These are phyloP conservation scores for Lepus europaeus DNA, from an alignment of 2,113 vertebrate genomes.

Conservation along the genomic window DNA sequence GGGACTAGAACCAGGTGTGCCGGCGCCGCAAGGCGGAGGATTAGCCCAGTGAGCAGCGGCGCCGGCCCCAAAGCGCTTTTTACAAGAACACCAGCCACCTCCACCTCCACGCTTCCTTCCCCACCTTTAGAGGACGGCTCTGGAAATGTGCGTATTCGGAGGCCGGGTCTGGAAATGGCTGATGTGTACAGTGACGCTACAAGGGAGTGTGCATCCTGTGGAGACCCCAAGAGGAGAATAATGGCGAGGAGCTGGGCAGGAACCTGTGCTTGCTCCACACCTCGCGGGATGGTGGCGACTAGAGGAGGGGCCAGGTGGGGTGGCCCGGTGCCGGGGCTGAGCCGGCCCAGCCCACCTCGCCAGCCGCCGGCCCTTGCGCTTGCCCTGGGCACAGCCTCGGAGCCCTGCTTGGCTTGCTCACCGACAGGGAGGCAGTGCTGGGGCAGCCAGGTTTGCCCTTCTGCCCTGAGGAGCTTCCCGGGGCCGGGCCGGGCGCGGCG, in stretches of 20 bases:
- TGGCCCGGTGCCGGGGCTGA: too few relatives aligned
- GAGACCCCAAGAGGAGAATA: conserved; percentile 11
- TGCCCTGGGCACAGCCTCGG: too few relatives aligned
- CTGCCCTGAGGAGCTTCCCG: neutral
- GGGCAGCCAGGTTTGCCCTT: neutral
- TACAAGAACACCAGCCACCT: neutral
- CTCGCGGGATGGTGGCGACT: neutral
- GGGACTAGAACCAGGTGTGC: too few relatives aligned
- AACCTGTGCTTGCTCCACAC: neutral
- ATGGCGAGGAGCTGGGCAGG: neutral
- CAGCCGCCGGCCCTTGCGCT: too few relatives aligned
- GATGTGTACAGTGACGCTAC: neutral
- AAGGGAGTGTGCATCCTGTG: neutral
- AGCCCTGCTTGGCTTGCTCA: too few relatives aligned
- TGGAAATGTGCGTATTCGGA: neutral
- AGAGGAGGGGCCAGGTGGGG: too few relatives aligned
- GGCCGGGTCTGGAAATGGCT: neutral
- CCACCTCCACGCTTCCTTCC: neutral
- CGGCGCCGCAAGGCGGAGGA: too few relatives aligned
- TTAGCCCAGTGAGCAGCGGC: too few relatives aligned
- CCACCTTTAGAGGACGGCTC: neutral
- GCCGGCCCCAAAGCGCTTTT: neutral
- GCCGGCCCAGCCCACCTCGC: neutral
- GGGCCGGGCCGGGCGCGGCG: neutral
- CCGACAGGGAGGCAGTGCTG: neutral